Evolutionary conservation across 2,888 invertebrate genomes (phyloP).

Genomic region (Nudaria mundana): DNA sequence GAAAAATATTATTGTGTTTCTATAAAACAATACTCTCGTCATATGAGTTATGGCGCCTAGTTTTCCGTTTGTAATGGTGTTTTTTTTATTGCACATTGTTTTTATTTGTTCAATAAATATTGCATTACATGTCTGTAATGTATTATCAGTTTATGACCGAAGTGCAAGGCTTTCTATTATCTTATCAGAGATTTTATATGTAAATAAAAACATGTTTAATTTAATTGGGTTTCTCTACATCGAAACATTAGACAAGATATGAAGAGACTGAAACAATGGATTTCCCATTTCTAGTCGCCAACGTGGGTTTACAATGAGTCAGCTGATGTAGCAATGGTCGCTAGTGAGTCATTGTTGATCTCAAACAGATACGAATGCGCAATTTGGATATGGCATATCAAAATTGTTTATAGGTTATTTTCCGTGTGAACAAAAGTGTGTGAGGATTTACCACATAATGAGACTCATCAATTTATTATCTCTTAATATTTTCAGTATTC

Average conservation of each 20-base stretch:
- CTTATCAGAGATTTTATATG: too few species aligned
- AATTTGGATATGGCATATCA: slow-evolving; percentile 42
- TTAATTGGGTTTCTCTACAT: slow-evolving; percentile 7
- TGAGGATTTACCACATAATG: neutral
- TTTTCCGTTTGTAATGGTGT: too few species aligned
- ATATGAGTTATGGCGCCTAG: neutral
- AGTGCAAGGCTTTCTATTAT: too few species aligned
- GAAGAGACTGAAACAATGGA: slow-evolving; percentile 66
- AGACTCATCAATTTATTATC: too few species aligned
- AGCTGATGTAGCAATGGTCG: slow-evolving; percentile 70
- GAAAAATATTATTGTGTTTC: neutral
- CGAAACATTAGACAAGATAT: slow-evolving; percentile 33
- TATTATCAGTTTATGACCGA: too few species aligned
- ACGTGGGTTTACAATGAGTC: slow-evolving; percentile 61
- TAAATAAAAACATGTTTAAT: too few species aligned
- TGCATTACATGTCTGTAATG: too few species aligned
- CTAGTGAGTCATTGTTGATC: slow-evolving; percentile 64
- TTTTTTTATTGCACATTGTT: neutral
- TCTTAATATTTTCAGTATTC: too few species aligned
- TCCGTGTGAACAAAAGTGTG: neutral
- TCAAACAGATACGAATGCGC: slow-evolving; percentile 51
- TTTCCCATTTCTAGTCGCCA: slow-evolving; percentile 63
- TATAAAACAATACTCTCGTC: neutral
- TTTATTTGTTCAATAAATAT: neutral
- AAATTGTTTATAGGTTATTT: neutral